Evolutionary conservation across 2,797 vertebrate species (phyloP).

Genomic region (Myotis vivesi): DNA sequence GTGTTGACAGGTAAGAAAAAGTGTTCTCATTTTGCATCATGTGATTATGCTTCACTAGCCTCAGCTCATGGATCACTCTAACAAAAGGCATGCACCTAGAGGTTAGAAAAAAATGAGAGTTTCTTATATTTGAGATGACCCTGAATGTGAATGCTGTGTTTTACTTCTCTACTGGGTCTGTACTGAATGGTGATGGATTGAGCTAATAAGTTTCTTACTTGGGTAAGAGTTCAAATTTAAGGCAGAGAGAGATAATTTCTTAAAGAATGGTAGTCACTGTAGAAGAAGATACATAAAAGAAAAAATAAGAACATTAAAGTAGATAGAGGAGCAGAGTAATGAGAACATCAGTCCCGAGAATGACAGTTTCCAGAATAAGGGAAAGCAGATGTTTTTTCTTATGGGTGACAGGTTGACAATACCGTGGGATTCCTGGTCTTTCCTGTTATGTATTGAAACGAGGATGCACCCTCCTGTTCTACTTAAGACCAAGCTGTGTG

Average conservation of each 20-base stretch:
- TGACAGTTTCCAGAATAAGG: neutral
- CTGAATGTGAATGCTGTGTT: neutral
- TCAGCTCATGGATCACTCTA: conserved; percentile 4
- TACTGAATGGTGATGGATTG: conserved; percentile 41
- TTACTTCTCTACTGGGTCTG: neutral
- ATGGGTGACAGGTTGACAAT: neutral
- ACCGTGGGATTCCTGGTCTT: neutral
- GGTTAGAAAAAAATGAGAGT: neutral
- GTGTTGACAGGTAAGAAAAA: conserved; percentile 39
- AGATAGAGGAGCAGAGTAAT: neutral
- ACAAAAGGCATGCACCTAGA: neutral
- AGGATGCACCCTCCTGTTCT: neutral
- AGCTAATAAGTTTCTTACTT: conserved; percentile 32
- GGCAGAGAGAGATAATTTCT: neutral
- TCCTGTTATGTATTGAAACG: neutral
- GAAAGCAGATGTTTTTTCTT: neutral
- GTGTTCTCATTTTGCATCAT: conserved; percentile 27
- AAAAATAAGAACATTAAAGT: neutral
- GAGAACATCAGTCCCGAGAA: neutral
- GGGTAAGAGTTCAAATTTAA: conserved; percentile 29
- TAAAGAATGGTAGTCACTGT: neutral
- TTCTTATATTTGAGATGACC: conserved; percentile 20
- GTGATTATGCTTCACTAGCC: neutral
- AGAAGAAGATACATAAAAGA: neutral
- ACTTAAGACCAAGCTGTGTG: neutral